Conservation (phyloP, 2,113 vertebrate genomes). For the Hymenochirus boettgeri region DNA sequence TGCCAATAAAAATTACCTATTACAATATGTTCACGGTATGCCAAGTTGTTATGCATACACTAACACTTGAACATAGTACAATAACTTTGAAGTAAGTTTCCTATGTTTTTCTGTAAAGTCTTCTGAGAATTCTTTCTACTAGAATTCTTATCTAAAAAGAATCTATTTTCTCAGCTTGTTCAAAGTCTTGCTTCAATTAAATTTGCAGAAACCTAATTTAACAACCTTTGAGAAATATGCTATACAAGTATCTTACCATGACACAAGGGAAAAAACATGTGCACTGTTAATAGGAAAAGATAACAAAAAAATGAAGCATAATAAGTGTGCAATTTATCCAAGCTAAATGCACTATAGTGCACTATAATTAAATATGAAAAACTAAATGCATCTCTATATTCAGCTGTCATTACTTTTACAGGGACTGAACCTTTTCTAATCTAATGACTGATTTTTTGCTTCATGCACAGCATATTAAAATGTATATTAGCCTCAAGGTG, state of each 20-base stretch:
- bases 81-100: too few relatives aligned
- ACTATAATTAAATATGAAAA: slow-evolving; percentile 97
- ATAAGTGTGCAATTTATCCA: slow-evolving; percentile 90
- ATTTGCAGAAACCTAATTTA: slow-evolving; percentile 46
- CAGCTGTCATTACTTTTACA: slow-evolving; percentile 92
- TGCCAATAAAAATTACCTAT: too few relatives aligned
- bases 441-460: slow-evolving; percentile 70
- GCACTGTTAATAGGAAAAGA: slow-evolving; percentile 73
- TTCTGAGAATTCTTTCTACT: slow-evolving; percentile 9
- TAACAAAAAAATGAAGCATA: slow-evolving; percentile 77
- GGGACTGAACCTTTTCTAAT: slow-evolving; percentile 79
- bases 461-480: slow-evolving; percentile 85
- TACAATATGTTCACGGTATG: too few relatives aligned
- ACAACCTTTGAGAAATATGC: slow-evolving; percentile 46
- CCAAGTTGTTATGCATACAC: too few relatives aligned
- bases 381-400: slow-evolving; percentile 88
- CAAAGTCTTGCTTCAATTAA: slow-evolving; percentile 28
- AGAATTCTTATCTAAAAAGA: slow-evolving; percentile 8
- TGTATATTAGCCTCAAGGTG: slow-evolving; percentile 83
- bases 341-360: slow-evolving; percentile 75
- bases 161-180: slow-evolving; percentile 12
- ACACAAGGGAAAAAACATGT: slow-evolving; percentile 52
- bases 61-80: neutral
- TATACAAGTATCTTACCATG: slow-evolving; percentile 47
- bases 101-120: neutral